Evolutionary conservation across 2,113 vertebrate species (phyloP).

Genomic region (Meleagris gallopavo): DNA sequence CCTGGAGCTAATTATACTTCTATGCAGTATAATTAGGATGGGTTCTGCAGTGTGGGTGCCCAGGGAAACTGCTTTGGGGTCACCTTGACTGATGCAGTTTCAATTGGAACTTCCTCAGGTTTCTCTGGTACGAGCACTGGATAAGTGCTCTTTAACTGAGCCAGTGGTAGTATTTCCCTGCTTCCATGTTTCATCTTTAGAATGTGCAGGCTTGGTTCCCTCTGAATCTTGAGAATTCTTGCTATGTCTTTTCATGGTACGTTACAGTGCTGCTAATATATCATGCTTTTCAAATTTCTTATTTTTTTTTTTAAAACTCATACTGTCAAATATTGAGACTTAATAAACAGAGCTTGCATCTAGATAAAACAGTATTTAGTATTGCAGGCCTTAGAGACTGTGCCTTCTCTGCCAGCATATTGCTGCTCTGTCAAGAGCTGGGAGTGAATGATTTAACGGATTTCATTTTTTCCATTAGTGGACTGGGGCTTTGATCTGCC

Average conservation of each 20-base stretch:
- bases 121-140: neutral
- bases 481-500: neutral
- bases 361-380: neutral
- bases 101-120: neutral
- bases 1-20: neutral
- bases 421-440: neutral
- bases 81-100: neutral
- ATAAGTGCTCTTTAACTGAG: neutral
- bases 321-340: neutral
- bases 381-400: neutral
- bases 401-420: neutral
- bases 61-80: neutral
- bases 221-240: neutral
- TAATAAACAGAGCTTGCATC: neutral
- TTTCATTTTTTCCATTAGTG: neutral
- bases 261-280: rapidly evolving
- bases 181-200: neutral
- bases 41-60: neutral
- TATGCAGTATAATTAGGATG: neutral
- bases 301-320: neutral
- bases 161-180: neutral
- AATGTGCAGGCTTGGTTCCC: neutral
- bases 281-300: neutral
- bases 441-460: neutral
- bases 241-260: neutral